A percentile compares a stretch with the other conserved stretches of the same genome.
Evolutionary conservation across 2,888 invertebrate genomes (phyloP).

Genomic region (Pollenia angustigena): DNA sequence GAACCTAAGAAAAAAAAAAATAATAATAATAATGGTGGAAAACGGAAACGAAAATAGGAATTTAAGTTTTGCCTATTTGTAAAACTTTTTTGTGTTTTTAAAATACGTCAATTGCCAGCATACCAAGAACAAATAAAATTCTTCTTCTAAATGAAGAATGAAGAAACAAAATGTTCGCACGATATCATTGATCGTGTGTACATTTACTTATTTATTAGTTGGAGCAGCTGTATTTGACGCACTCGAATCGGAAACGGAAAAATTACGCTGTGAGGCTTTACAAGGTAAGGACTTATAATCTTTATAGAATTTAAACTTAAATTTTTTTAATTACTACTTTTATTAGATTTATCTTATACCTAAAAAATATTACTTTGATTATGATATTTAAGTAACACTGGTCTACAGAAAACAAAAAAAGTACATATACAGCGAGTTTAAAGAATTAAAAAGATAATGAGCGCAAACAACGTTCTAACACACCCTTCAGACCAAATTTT

Average conservation of each 20-base stretch:
- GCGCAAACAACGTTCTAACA: too few relatives aligned
- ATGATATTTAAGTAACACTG: too few relatives aligned
- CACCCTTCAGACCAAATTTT: too few relatives aligned
- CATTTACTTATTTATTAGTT: constrained; percentile 99
- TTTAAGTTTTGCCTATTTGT: constrained; percentile 61
- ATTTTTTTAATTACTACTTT: background rate
- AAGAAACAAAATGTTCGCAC: constrained; percentile 99
- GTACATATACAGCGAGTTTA: too few relatives aligned
- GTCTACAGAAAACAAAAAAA: too few relatives aligned
- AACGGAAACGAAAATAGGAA: constrained; percentile 35
- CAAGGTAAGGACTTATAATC: constrained; percentile 87
- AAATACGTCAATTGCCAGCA: constrained; percentile 65
- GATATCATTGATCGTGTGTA: constrained; percentile 99
- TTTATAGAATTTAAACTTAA: background rate
- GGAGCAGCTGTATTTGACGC: constrained; percentile 99
- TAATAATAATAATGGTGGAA: constrained; percentile 43
- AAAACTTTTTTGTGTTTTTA: constrained; percentile 64
- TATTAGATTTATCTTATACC: too few relatives aligned
- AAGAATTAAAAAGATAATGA: too few relatives aligned
- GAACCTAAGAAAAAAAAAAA: constrained; percentile 71
- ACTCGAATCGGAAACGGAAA: constrained; percentile 98
- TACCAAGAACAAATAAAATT: constrained; percentile 77
- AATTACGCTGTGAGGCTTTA: constrained; percentile 93
- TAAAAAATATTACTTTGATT: too few relatives aligned
- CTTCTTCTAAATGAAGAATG: constrained; percentile 90